Evolutionary conservation across 1,140 invertebrate genomes (phyloP), one percentile per base, ranked within the genome.

Genomic region (Streblospio benedicti): DNA sequence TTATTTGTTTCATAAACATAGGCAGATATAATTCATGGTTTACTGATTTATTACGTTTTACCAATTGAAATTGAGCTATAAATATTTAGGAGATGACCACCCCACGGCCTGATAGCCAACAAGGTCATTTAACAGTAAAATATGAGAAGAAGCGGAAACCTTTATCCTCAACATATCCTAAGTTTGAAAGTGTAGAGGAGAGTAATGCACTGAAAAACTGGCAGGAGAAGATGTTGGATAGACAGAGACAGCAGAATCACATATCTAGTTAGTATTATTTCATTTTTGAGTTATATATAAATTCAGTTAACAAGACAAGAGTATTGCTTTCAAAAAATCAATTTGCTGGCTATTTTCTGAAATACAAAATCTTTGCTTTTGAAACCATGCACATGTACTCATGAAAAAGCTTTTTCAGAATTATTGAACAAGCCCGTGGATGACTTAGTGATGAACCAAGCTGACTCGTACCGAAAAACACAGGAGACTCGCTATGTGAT

Each of bases 181-280:
- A 35, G n/a, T 49, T 18, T 31, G 49, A 57, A 32, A 65, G 60
- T 30, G 18, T 32, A 2, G 57, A 62, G 43, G 71, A 75, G 49
- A 70, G 60, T 49, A 76, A 74, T 57, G 73, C 76, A 18, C 61
- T 78, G 28, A 64, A 59, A 9, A 75, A 78, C 69, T 78, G 76
- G 76, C 67, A 73, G 53, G 44, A 63, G 23, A 72, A 70, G 56
- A 78, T 77, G 76, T 47, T 67, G 35, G 73, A 77, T 54, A 69
- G 76, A 35, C 74, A 72, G 59, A 62, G 55, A 38, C 74, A 76
- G 43, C 76, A 77, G 59, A 70, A 70, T 27, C 68, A 76, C 53
- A 75, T 78, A 12, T 77, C 75, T 27, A 76, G 76, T 78, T 67
- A 61, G 69, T 60, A 33, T 18, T 30, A 0, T 33, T 59, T 6